Evolutionary conservation across 2,888 invertebrate species (phyloP).

Genomic region (Sesia bembeciformis): DNA sequence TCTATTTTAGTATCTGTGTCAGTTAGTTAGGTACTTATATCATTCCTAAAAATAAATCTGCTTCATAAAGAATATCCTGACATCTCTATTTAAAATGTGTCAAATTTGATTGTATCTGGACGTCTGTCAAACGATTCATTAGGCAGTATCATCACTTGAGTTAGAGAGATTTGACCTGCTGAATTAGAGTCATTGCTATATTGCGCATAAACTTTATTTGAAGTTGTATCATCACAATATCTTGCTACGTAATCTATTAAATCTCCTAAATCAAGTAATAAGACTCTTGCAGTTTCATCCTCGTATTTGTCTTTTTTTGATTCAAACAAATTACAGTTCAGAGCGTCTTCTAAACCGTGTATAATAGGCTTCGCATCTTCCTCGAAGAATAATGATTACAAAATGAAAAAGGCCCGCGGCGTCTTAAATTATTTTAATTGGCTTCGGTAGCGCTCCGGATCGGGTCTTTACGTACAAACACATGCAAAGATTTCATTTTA

Average conservation of each 20-base stretch:
- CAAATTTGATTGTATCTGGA: neutral
- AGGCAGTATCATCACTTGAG: neutral
- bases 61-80: neutral
- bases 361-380: conserved; percentile 64
- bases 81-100: neutral
- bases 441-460: conserved; percentile 67
- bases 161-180: conserved; percentile 3
- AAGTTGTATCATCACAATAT: conserved; percentile 15
- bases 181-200: conserved; percentile 4
- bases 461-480: conserved; percentile 30
- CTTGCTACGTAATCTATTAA: conserved; percentile 6
- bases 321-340: conserved; percentile 57
- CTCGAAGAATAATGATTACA: conserved; percentile 67
- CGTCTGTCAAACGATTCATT: neutral
- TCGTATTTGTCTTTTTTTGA: conserved; percentile 28
- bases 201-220: conserved; percentile 6
- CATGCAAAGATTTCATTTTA: conserved; percentile 15
- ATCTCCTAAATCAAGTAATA: conserved; percentile 10
- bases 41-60: too few relatives aligned
- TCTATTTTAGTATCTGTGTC: too few relatives aligned
- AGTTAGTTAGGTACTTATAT: too few relatives aligned
- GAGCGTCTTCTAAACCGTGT: conserved; percentile 60
- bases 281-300: neutral
- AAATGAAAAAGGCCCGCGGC: conserved; percentile 68
- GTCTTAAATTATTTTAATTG: conserved; percentile 75